A percentile compares a stretch with the other conserved stretches of the same genome.
These are phyloP conservation scores for Hetaerina americana DNA, from an alignment of 1,140 invertebrate species.

Conservation along the genomic window DNA sequence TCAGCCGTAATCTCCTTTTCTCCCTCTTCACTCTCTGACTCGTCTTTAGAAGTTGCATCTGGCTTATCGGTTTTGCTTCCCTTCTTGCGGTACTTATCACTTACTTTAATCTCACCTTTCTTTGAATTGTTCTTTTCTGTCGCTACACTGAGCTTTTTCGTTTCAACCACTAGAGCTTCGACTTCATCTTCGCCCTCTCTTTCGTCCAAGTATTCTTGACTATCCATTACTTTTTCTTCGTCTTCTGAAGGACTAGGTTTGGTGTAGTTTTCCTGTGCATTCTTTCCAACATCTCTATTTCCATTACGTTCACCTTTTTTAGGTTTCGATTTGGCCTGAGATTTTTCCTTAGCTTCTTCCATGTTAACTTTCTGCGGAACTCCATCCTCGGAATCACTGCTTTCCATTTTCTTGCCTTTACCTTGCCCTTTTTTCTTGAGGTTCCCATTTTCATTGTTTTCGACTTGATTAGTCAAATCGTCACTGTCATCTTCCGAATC, in stretches of 20 bases:
- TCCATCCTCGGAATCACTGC: background rate
- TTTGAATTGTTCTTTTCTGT: constrained; percentile 18
- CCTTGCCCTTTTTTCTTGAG: background rate
- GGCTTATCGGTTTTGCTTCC: too few relatives aligned
- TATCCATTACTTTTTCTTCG: background rate
- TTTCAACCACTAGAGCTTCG: too few relatives aligned
- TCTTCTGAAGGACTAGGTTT: constrained; percentile 7
- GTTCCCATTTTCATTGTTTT: background rate
- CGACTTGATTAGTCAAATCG: background rate
- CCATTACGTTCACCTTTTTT: background rate
- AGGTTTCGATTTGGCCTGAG: background rate
- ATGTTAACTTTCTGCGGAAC: too few relatives aligned
- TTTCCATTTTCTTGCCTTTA: background rate
- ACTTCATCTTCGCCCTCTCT: constrained; percentile 2
- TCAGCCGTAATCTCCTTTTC: constrained; percentile 10
- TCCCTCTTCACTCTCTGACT: constrained; percentile 19
- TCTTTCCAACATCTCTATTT: constrained; percentile 3
- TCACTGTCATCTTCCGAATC: constrained; percentile 8
- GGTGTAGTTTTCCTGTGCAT: background rate
- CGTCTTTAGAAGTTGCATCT: constrained; percentile 5
- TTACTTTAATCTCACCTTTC: constrained; percentile 18
- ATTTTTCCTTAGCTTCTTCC: too few relatives aligned
- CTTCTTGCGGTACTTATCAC: too few relatives aligned
- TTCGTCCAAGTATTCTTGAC: background rate
- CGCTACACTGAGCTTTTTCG: too few relatives aligned